Evolutionary conservation across 2,113 vertebrate genomes (phyloP).

Genomic region (Eretmochelys imbricata): DNA sequence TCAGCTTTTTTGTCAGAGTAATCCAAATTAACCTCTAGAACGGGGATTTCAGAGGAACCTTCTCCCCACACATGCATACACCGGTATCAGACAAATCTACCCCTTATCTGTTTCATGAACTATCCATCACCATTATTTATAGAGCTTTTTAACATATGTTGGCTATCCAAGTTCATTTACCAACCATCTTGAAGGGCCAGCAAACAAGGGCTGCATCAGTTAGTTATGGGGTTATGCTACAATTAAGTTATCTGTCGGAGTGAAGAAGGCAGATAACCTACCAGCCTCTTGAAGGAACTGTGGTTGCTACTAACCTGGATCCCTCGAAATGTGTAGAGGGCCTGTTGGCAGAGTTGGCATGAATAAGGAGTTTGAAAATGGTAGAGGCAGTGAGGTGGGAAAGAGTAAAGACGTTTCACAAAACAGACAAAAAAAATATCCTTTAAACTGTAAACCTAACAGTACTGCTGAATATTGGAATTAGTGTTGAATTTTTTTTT

Average conservation of each 20-base stretch:
- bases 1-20: not conserved
- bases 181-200: not conserved
- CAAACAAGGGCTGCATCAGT: not conserved
- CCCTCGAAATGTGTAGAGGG: not conserved
- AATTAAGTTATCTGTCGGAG: rapidly evolving
- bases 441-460: not conserved
- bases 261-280: not conserved
- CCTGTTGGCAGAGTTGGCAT: not conserved
- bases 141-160: slow-evolving; percentile 43
- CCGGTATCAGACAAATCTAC: slow-evolving; percentile 9
- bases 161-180: not conserved
- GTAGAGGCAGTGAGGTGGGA: not conserved
- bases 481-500: not conserved
- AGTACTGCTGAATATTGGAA: not conserved
- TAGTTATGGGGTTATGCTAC: not conserved
- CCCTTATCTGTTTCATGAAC: slow-evolving; percentile 58
- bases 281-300: not conserved
- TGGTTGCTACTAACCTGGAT: not conserved
- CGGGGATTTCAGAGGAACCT: not conserved
- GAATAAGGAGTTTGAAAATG: not conserved
- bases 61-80: not conserved
- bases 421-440: not conserved
- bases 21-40: not conserved
- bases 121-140: slow-evolving; percentile 61
- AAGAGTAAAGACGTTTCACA: not conserved